Conservation (phyloP, 2,888 invertebrate genomes). For the Adelphocoris suturalis region DNA sequence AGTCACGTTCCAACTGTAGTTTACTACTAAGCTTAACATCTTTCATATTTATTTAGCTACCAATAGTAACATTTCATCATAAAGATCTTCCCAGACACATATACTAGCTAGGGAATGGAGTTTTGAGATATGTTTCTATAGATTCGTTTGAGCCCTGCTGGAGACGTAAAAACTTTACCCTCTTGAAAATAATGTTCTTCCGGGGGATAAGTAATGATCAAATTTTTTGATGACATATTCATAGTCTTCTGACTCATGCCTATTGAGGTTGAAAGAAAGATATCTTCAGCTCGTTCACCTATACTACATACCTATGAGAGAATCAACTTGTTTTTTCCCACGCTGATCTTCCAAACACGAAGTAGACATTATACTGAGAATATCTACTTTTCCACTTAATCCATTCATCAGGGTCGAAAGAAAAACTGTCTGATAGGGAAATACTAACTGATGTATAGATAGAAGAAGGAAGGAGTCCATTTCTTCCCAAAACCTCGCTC, state of each 20-base stretch:
- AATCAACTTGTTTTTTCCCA: conserved; percentile 11
- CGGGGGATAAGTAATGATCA: conserved; percentile 75
- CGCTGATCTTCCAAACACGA: background rate
- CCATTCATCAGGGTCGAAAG: background rate
- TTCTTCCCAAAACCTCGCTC: too few relatives aligned
- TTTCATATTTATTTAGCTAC: background rate
- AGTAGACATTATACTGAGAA: background rate
- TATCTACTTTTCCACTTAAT: background rate
- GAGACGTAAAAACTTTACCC: conserved; percentile 75
- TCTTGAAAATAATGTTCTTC: conserved; percentile 75
- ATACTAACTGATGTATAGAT: background rate
- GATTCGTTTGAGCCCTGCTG: conserved; percentile 74
- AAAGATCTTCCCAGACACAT: conserved; percentile 8
- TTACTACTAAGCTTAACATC: background rate
- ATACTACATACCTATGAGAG: background rate
- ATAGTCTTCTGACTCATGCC: conserved; percentile 70
- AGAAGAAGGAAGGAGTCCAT: background rate
- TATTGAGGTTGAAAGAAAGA: conserved; percentile 73
- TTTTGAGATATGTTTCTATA: conserved; percentile 74
- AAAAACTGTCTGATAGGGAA: background rate
- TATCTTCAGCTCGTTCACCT: conserved; percentile 74
- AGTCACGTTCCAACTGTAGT: background rate
- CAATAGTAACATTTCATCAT: conserved; percentile 33
- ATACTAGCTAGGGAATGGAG: conserved; percentile 46
- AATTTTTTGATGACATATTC: conserved; percentile 73